Conservation (phyloP, 1,140 invertebrate species). For the Lepidurus packardi region DNA sequence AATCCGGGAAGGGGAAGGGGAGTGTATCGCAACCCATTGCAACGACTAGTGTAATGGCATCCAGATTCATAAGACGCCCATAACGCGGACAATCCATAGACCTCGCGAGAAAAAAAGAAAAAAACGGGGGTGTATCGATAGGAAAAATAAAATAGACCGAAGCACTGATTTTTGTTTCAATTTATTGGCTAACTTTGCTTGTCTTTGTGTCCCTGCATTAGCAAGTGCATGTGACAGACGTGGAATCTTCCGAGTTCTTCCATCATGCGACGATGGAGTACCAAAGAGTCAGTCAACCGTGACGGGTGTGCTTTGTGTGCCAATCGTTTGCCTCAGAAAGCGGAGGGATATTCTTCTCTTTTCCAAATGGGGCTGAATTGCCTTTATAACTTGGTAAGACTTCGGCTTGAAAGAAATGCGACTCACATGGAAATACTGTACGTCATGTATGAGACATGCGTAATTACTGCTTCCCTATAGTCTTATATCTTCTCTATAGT, state of each 20-base stretch:
- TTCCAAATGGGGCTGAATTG: too few species aligned
- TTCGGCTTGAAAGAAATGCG: too few species aligned
- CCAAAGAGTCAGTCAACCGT: background rate
- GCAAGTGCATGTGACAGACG: background rate
- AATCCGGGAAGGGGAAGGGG: background rate
- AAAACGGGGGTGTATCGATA: background rate
- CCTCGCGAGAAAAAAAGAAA: background rate
- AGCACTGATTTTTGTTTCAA: background rate
- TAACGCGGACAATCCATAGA: background rate
- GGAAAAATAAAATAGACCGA: slow-evolving; percentile 5
- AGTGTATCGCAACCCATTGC: too few species aligned
- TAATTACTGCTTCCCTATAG: too few species aligned
- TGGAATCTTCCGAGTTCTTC: background rate
- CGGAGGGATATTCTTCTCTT: too few species aligned
- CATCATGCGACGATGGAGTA: background rate
- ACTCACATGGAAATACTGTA: too few species aligned
- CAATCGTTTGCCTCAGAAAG: background rate
- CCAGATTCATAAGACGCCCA: background rate
- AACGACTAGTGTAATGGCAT: background rate
- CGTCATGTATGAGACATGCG: too few species aligned
- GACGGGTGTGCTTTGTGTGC: background rate
- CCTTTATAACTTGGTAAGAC: too few species aligned
- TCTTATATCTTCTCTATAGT: too few species aligned
- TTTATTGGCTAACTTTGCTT: too few species aligned
- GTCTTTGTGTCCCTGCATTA: background rate